These are phyloP conservation scores for Synergus gifuensis DNA, from an alignment of 2,888 invertebrate species.

Conservation along the genomic window DNA sequence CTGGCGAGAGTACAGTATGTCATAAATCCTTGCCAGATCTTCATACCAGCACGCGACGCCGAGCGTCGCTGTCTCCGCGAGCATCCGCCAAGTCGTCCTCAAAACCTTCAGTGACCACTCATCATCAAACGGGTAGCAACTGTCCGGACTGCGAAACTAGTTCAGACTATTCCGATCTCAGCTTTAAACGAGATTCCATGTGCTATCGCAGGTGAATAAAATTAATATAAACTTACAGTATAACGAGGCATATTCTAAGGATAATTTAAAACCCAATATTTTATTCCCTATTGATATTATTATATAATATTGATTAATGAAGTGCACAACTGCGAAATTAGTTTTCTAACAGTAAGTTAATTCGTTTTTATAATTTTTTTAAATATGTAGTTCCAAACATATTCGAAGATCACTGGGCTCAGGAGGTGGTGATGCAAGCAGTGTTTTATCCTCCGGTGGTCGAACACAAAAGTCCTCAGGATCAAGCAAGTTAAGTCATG, in stretches of 20 bases:
- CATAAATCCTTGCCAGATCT: slow-evolving; percentile 92
- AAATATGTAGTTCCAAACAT: slow-evolving; percentile 68
- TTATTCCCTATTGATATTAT: no score
- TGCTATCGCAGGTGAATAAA: slow-evolving; percentile 71
- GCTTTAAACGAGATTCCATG: slow-evolving; percentile 74
- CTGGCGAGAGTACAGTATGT: slow-evolving; percentile 75
- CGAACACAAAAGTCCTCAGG: slow-evolving; percentile 80
- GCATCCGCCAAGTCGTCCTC: slow-evolving; percentile 71
- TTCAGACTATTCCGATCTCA: slow-evolving; percentile 75
- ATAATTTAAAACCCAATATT: neutral
- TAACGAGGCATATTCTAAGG: neutral
- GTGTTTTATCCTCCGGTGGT: slow-evolving; percentile 76
- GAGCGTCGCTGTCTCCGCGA: slow-evolving; percentile 74
- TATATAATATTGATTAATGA: no score
- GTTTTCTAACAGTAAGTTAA: neutral
- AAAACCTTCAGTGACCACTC: slow-evolving; percentile 60
- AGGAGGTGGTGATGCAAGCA: slow-evolving; percentile 74
- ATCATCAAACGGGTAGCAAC: slow-evolving; percentile 67
- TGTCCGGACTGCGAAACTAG: slow-evolving; percentile 76
- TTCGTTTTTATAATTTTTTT: neutral
- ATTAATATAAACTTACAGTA: neutral
- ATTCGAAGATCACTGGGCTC: slow-evolving; percentile 75
- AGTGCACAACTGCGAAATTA: neutral
- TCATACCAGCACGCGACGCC: slow-evolving; percentile 79
- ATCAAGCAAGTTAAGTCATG: slow-evolving; percentile 76